Conservation (phyloP, 2,113 vertebrate species). For the Scomber colias region DNA sequence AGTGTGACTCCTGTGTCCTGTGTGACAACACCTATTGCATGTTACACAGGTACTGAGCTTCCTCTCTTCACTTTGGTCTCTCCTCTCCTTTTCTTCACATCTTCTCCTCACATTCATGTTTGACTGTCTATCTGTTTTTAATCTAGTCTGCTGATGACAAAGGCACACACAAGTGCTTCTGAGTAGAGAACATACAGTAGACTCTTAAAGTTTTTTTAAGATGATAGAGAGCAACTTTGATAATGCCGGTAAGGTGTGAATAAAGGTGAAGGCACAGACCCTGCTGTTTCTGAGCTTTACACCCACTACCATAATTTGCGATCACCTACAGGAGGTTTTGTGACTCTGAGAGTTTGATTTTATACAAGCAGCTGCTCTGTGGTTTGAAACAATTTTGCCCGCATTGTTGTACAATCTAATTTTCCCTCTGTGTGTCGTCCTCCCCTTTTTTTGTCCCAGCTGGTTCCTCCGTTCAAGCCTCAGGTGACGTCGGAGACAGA, state of each 20-base stretch:
- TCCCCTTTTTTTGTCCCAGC: constrained; percentile 68
- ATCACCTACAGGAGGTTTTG: background rate
- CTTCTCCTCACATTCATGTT: background rate
- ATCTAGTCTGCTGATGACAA: too few species aligned
- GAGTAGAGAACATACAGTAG: too few species aligned
- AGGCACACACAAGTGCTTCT: too few species aligned
- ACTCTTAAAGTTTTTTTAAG: too few species aligned
- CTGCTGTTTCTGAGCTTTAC: background rate
- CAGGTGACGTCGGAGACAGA: constrained; percentile 89
- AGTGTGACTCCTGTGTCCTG: constrained; percentile 38
- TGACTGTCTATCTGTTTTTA: too few species aligned
- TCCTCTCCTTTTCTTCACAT: background rate
- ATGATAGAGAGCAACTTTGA: too few species aligned
- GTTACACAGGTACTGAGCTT: constrained; percentile 29
- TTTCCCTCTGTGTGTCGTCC: constrained; percentile 24
- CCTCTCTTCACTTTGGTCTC: background rate
- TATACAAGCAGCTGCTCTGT: background rate
- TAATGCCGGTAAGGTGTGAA: too few species aligned
- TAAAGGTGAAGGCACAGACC: too few species aligned
- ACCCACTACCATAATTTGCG: accelerated
- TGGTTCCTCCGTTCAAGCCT: constrained; percentile 88
- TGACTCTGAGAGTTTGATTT: background rate
- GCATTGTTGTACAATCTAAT: background rate
- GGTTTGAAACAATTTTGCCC: background rate
- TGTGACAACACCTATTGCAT: constrained; percentile 43